These are phyloP conservation scores for Ceratosolen solmsi DNA, from an alignment of 1,140 invertebrate genomes.

Conservation along the genomic window DNA sequence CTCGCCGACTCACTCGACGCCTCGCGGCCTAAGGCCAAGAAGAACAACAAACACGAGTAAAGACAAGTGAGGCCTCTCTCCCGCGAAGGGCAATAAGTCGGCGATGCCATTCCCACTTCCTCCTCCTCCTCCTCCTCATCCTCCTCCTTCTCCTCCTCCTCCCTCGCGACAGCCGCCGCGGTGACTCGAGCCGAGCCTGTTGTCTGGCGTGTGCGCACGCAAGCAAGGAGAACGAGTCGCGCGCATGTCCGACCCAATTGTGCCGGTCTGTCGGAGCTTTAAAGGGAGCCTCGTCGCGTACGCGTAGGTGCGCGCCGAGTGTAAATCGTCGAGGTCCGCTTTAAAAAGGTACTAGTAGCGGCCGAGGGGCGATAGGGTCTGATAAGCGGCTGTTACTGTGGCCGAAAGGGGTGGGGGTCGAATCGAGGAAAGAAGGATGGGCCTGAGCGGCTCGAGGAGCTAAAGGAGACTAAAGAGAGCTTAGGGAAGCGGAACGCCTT, in stretches of 20 bases:
- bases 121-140: not conserved
- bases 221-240: not conserved
- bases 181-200: not conserved
- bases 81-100: slow-evolving; percentile 17
- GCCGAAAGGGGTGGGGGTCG: too few species aligned
- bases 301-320: not conserved
- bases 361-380: not conserved
- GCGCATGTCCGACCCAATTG: slow-evolving; percentile 49
- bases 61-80: not conserved
- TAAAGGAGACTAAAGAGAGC: not conserved
- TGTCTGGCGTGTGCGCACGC: not conserved
- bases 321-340: slow-evolving; percentile 25
- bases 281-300: slow-evolving; percentile 4
- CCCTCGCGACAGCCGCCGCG: not conserved
- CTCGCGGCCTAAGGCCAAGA: not conserved
- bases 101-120: slow-evolving; percentile 23
- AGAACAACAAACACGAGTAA: not conserved
- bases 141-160: not conserved
- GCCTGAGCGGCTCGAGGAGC: not conserved
- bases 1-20: not conserved
- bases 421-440: slow-evolving; percentile 17
- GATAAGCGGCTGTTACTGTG: not conserved
- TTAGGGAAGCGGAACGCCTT: not conserved
- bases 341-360: not conserved
- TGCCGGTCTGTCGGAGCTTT: slow-evolving; percentile 40